A percentile compares a stretch with the other conserved stretches of the same genome.
Evolutionary conservation across 2,113 vertebrate genomes (phyloP).

Genomic region (Struthio camelus): DNA sequence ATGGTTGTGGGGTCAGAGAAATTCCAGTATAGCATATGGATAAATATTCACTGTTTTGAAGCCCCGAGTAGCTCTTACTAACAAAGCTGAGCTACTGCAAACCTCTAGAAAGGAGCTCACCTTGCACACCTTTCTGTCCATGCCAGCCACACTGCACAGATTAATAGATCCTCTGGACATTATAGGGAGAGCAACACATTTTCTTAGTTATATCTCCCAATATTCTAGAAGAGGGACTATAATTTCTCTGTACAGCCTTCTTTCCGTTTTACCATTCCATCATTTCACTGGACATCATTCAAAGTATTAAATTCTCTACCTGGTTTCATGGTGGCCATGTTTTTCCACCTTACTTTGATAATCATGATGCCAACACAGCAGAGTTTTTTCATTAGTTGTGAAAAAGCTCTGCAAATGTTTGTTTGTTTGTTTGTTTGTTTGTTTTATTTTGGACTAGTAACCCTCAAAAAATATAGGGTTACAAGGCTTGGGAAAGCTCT

Average conservation of each 20-base stretch:
- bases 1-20: not conserved
- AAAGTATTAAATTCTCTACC: not conserved
- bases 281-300: not conserved
- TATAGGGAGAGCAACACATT: not conserved
- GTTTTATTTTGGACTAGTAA: not conserved
- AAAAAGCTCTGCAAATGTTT: not conserved
- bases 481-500: not conserved
- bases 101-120: not conserved
- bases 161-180: not conserved
- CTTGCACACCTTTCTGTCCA: not conserved
- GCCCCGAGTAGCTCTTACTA: not conserved
- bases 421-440: no score
- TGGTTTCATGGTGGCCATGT: not conserved
- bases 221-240: not conserved
- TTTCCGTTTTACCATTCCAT: not conserved
- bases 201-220: not conserved
- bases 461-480: not conserved
- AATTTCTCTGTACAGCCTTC: not conserved
- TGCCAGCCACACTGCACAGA: not conserved
- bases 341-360: not conserved
- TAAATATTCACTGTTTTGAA: not conserved
- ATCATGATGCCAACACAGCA: not conserved
- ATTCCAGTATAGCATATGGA: not conserved
- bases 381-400: not conserved
- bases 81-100: not conserved